Percentiles rank a stretch among this genome's conserved stretches.
phyloP scores from a whole-genome alignment of 2,888 invertebrate species.

The Eurytoma californica region DNA sequence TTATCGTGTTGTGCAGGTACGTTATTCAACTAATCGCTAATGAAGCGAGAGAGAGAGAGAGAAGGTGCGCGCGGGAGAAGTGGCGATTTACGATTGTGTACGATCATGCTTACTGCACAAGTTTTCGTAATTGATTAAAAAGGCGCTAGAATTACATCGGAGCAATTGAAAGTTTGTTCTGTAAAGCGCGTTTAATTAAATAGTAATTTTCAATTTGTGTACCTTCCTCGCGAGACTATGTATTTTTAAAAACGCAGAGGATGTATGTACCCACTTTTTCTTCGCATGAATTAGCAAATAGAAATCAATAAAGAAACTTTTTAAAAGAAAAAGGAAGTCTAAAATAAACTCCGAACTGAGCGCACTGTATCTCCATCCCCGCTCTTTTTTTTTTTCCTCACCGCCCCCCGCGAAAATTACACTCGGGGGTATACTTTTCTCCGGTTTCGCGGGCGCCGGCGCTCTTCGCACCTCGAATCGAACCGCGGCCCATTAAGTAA shows the following conservation, averaged over 20 bases:
- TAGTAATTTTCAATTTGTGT: no score
- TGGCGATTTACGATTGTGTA: constrained; percentile 22
- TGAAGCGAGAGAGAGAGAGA: constrained; percentile 10
- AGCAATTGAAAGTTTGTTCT: no score
- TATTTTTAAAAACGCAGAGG: no score
- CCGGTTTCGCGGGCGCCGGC: constrained; percentile 51
- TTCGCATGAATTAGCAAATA: no score
- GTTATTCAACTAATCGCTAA: constrained; percentile 43
- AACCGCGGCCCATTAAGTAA: constrained; percentile 75
- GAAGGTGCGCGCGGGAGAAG: constrained; percentile 15
- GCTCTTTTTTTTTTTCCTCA: constrained; percentile 25
- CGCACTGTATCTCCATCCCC: constrained; percentile 30
- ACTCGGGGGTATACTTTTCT: constrained; percentile 67
- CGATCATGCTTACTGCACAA: constrained; percentile 41
- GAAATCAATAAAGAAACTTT: no score
- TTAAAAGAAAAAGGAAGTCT: not conserved
- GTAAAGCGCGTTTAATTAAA: no score
- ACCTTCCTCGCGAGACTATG: no score
- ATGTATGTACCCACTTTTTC: no score
- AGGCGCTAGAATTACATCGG: no score
- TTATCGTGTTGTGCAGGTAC: constrained; percentile 21
- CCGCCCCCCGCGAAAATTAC: constrained; percentile 63
- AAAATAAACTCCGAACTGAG: not conserved
- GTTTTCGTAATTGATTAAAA: constrained; percentile 30
- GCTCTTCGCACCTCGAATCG: constrained; percentile 73